phyloP scores from a whole-genome alignment of 2,797 vertebrate genomes.

The Brachyrhaphis roseni region DNA sequence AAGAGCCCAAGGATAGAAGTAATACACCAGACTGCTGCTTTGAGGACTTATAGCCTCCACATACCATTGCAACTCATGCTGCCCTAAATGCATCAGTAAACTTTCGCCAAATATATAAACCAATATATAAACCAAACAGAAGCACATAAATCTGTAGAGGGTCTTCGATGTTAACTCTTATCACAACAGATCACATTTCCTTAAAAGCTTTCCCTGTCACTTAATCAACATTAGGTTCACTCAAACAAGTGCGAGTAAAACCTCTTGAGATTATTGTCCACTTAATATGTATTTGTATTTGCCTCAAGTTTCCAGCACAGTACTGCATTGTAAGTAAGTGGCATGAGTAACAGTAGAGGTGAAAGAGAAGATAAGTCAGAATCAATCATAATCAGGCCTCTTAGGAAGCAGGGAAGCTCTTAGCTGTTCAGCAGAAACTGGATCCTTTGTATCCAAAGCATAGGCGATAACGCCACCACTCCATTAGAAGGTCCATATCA shows the following conservation, averaged over 20 bases:
- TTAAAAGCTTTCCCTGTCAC: background rate
- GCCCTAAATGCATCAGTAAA: background rate
- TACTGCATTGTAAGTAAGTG: background rate
- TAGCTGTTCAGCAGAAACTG: slow-evolving; percentile 2
- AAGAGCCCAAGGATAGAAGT: background rate
- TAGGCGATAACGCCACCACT: background rate
- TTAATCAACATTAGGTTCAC: background rate
- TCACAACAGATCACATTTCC: background rate
- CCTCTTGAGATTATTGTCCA: background rate
- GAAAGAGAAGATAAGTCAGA: slow-evolving; percentile 2
- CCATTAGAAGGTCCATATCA: slow-evolving; percentile 4
- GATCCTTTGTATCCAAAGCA: slow-evolving; percentile 14
- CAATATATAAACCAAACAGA: background rate
- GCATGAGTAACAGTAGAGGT: background rate
- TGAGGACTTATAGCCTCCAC: background rate
- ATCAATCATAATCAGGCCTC: slow-evolving; percentile 6
- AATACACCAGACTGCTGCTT: background rate
- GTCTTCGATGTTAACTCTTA: background rate
- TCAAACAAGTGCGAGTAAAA: background rate
- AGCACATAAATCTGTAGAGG: background rate
- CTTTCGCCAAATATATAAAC: background rate
- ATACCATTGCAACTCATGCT: background rate
- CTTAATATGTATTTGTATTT: background rate
- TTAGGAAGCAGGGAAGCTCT: background rate
- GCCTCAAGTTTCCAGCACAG: background rate